Conservation (phyloP, 2,797 vertebrate species). For the Cyclura pinguis region DNA sequence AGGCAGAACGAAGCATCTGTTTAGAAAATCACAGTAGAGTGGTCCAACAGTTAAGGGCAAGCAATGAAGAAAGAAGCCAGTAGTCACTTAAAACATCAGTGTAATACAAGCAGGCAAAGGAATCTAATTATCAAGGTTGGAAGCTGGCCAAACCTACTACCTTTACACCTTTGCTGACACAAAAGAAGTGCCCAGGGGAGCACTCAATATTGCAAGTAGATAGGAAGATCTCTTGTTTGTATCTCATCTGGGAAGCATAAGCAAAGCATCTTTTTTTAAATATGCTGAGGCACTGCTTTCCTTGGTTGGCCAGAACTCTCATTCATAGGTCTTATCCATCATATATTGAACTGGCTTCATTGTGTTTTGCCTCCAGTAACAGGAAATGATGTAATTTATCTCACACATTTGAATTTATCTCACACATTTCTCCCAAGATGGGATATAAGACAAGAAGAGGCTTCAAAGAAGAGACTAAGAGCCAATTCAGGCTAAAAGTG, state of each 20-base stretch:
- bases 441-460: neutral
- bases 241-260: neutral
- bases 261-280: neutral
- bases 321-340: neutral
- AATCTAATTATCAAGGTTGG: neutral
- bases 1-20: neutral
- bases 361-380: neutral
- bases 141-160: fast-evolving
- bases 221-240: neutral
- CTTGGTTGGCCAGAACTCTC: neutral
- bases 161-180: fast-evolving
- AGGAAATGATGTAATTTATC: neutral
- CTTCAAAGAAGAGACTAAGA: neutral
- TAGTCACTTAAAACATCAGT: neutral
- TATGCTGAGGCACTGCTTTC: neutral
- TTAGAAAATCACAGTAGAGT: fast-evolving
- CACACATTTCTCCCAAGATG: no score
- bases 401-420: no score
- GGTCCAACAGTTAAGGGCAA: neutral
- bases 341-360: neutral
- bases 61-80: fast-evolving
- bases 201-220: neutral
- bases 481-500: neutral
- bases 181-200: slow-evolving; percentile 3
- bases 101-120: neutral